Percentiles rank a stretch among this genome's conserved stretches.
Evolutionary conservation across 2,797 vertebrate genomes (phyloP).

Genomic region (Enteromius afrohamiltoni): DNA sequence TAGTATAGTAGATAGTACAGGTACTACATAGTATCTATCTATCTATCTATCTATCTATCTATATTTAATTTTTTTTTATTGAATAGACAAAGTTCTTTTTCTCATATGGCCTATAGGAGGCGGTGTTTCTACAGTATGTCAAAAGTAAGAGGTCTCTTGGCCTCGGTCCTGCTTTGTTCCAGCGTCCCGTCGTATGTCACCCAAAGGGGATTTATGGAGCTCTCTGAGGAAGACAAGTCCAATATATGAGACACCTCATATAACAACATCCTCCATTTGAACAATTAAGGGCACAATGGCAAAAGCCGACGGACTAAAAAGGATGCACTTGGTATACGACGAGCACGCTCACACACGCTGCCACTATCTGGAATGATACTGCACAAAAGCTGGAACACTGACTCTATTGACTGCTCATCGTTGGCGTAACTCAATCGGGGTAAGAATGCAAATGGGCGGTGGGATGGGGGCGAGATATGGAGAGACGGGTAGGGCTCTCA

Average conservation of each 20-base stretch:
- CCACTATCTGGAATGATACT: slow-evolving; percentile 31
- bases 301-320: slow-evolving; percentile 33
- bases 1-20: too few species aligned
- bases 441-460: slow-evolving; percentile 30
- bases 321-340: slow-evolving; percentile 15
- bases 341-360: neutral
- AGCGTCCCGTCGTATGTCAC: slow-evolving; percentile 47
- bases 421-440: slow-evolving; percentile 51
- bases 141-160: slow-evolving; percentile 35
- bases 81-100: neutral
- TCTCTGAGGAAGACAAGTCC: slow-evolving; percentile 46
- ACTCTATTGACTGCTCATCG: slow-evolving; percentile 48
- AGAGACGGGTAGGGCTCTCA: slow-evolving; percentile 32
- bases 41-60: neutral
- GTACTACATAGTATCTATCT: too few species aligned
- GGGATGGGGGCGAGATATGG: slow-evolving; percentile 32
- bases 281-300: slow-evolving; percentile 50
- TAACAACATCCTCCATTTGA: slow-evolving; percentile 49
- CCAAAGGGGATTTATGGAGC: slow-evolving; percentile 51
- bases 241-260: slow-evolving; percentile 56
- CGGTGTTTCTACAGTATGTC: slow-evolving; percentile 59
- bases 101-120: slow-evolving; percentile 57
- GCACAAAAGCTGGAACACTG: slow-evolving; percentile 24
- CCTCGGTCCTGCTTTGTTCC: slow-evolving; percentile 57
- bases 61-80: neutral